phyloP scores from a whole-genome alignment of 1,140 invertebrate genomes.

The Drosophila yakuba region DNA sequence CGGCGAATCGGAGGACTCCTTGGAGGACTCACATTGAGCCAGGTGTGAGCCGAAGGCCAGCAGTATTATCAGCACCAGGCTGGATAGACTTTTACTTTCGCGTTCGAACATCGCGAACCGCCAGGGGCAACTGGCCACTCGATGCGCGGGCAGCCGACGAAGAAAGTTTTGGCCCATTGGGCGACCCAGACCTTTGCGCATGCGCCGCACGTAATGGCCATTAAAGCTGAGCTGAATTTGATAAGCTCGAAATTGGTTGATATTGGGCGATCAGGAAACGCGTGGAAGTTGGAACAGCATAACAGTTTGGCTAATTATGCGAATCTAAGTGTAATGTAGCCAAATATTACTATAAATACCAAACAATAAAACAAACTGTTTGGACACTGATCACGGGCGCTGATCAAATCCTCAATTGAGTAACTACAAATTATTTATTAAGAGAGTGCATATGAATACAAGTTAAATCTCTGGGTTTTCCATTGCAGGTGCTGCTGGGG shows the following conservation, averaged over 20 bases:
- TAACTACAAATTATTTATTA: conserved; percentile 19
- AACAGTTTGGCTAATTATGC: not conserved
- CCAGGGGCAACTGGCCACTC: conserved; percentile 50
- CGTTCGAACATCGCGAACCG: conserved; percentile 44
- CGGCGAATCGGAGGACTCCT: not conserved
- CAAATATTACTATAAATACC: not conserved
- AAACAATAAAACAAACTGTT: not conserved
- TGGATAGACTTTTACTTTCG: conserved; percentile 62
- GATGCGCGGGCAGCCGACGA: conserved; percentile 30
- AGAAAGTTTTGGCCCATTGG: conserved; percentile 64
- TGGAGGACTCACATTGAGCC: not conserved
- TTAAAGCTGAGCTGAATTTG: conserved; percentile 73
- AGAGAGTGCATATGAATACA: conserved; percentile 1
- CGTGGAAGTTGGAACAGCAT: conserved; percentile 21
- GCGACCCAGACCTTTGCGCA: conserved; percentile 43
- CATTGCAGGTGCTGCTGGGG: not conserved
- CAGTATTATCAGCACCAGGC: conserved; percentile 5
- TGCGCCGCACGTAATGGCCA: conserved; percentile 54
- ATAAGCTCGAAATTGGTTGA: conserved; percentile 30
- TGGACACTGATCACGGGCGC: not conserved
- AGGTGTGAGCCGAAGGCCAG: not conserved
- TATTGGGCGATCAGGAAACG: conserved; percentile 14
- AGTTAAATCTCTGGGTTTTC: conserved; percentile 24
- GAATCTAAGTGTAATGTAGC: not conserved
- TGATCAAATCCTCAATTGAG: not conserved